Evolutionary conservation across 2,113 vertebrate species (phyloP).

Genomic region (Ictidomys tridecemlineatus): DNA sequence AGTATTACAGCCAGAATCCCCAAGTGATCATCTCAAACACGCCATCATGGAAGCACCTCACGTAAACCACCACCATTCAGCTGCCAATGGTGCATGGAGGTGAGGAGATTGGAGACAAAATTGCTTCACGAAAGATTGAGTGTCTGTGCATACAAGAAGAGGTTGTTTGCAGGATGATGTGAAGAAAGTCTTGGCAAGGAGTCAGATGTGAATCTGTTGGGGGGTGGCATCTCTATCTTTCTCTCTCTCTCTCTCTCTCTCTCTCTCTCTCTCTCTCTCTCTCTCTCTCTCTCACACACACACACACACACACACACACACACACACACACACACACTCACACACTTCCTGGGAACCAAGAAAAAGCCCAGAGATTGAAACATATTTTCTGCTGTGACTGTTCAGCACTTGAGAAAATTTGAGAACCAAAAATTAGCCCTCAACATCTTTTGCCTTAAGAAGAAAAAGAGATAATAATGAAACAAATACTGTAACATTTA

Average conservation of each 20-base stretch:
- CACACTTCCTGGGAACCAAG: background rate
- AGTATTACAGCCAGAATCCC: background rate
- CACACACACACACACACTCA: background rate
- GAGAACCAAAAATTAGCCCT: conserved; percentile 41
- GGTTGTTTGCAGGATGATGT: background rate
- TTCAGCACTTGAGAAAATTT: background rate
- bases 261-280: too few species aligned
- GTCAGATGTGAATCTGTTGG: background rate
- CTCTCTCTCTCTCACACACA: background rate
- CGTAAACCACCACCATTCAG: background rate
- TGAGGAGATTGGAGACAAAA: background rate
- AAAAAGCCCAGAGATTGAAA: background rate
- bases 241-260: too few species aligned
- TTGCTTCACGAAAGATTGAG: background rate
- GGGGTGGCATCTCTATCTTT: background rate
- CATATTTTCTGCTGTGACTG: background rate
- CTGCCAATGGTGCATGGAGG: background rate
- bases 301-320: background rate
- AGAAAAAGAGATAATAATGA: conserved; percentile 7
- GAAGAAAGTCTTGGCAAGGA: background rate
- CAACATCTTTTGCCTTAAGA: background rate
- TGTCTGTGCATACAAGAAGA: background rate
- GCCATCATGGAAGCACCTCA: background rate
- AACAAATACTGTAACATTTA: background rate
- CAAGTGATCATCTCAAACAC: background rate